Evolutionary conservation across 2,888 invertebrate genomes (phyloP).

Genomic region (Petrolisthes cinctipes): DNA sequence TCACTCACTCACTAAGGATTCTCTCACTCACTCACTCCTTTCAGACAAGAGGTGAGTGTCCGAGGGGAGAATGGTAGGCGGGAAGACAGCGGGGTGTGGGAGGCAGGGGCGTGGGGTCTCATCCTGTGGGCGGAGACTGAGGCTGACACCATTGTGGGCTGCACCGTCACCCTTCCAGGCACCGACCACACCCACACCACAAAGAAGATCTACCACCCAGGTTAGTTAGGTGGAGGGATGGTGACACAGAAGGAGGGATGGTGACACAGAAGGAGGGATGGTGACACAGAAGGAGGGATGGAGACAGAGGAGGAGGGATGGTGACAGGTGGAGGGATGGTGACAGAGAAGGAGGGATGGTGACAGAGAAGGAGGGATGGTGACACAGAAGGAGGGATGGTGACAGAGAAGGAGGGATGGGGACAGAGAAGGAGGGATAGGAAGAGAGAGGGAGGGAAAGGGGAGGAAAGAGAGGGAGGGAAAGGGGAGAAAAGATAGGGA

Average conservation of each 20-base stretch:
- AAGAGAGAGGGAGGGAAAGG: no score
- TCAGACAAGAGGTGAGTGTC: conserved; percentile 36
- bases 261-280: neutral
- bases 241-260: neutral
- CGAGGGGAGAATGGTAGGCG: conserved; percentile 8
- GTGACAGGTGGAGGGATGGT: no score
- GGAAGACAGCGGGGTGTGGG: conserved; percentile 27
- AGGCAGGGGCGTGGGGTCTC: conserved; percentile 53
- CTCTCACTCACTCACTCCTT: no score
- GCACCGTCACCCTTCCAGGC: conserved; percentile 40
- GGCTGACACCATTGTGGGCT: conserved; percentile 23
- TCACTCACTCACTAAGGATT: no score
- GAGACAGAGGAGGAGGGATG: no score
- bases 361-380: neutral
- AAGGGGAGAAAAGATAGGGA: neutral
- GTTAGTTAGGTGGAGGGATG: neutral
- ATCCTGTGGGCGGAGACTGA: conserved; percentile 38
- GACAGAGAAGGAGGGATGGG: neutral
- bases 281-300: neutral
- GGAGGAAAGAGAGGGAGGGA: neutral
- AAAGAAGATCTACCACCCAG: conserved; percentile 38
- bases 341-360: neutral
- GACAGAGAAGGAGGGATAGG: neutral
- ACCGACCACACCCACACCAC: conserved; percentile 22
- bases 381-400: neutral